Conservation (phyloP, 2,888 invertebrate genomes). For the Congeria kusceri region DNA sequence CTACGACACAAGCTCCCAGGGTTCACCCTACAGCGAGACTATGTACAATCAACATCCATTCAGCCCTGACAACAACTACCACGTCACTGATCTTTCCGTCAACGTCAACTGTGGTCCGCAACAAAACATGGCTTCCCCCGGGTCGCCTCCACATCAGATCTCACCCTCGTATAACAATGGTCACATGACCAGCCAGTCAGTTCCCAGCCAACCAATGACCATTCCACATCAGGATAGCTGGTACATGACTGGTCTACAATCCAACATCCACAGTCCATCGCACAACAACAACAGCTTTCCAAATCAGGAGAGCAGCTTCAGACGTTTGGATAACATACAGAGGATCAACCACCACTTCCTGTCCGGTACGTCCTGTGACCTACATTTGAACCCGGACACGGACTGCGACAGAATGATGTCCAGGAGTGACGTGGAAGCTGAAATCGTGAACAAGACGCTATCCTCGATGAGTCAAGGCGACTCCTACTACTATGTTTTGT, state of each 20-base stretch:
- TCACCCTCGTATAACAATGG: conserved; percentile 40
- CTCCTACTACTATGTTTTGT: conserved; percentile 57
- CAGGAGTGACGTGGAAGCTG: conserved; percentile 58
- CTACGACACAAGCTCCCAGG: conserved; percentile 51
- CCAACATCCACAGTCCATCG: conserved; percentile 53
- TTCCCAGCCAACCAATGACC: conserved; percentile 56
- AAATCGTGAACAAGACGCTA: conserved; percentile 54
- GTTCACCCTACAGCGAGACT: conserved; percentile 37
- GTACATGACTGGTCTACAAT: conserved; percentile 56
- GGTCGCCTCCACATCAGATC: conserved; percentile 33
- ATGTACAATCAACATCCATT: conserved; percentile 26
- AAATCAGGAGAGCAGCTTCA: conserved; percentile 58
- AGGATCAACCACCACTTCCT: conserved; percentile 56
- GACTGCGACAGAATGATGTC: conserved; percentile 52
- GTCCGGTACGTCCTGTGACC: conserved; percentile 34
- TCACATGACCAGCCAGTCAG: conserved; percentile 40
- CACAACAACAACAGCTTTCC: conserved; percentile 58
- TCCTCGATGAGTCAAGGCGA: conserved; percentile 47
- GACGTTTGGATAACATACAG: conserved; percentile 54
- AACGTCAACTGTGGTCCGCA: conserved; percentile 42
- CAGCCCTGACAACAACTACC: conserved; percentile 34
- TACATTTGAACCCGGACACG: conserved; percentile 34
- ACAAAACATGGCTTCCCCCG: conserved; percentile 15
- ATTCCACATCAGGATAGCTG: conserved; percentile 65
- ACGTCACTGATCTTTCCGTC: conserved; percentile 50